A percentile compares a stretch with the other conserved stretches of the same genome.
phyloP scores from a whole-genome alignment of 2,113 vertebrate genomes.

The Phodopus roborovskii region DNA sequence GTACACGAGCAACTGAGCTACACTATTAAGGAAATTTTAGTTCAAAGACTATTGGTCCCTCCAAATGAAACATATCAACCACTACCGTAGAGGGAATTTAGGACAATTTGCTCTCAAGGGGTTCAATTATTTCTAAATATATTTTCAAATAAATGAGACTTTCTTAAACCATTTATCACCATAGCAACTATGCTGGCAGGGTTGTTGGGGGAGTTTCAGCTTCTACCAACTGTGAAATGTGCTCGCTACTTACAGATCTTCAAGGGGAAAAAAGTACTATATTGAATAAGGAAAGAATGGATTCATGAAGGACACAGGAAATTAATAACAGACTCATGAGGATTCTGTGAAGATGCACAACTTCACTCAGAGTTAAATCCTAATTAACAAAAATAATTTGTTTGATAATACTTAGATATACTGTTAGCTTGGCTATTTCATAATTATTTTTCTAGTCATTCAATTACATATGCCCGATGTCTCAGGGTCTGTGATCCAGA shows the following conservation, averaged over 20 bases:
- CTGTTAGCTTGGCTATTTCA: neutral
- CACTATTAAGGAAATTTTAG: conserved; percentile 24
- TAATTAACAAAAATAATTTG: neutral
- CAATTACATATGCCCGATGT: neutral
- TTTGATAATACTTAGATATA: neutral
- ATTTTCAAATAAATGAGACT: conserved; percentile 81
- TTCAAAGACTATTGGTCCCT: conserved; percentile 52
- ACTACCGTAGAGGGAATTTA: conserved; percentile 51
- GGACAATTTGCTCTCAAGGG: conserved; percentile 77
- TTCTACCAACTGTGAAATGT: conserved; percentile 71
- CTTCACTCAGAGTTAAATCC: conserved; percentile 34
- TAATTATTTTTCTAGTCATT: neutral
- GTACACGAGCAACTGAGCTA: neutral
- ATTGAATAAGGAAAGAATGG: conserved; percentile 47
- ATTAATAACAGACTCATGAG: conserved; percentile 18
- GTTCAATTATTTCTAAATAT: conserved; percentile 84
- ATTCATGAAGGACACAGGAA: conserved; percentile 13
- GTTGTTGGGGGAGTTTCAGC: conserved; percentile 46
- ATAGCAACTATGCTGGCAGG: conserved; percentile 78
- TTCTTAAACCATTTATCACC: conserved; percentile 80
- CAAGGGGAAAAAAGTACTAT: neutral
- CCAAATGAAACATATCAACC: conserved; percentile 61
- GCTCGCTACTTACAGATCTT: conserved; percentile 57
- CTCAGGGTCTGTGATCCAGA: neutral
- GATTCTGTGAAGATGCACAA: conserved; percentile 24